phyloP scores from a whole-genome alignment of 2,888 invertebrate species.

The Hemithea aestivaria region DNA sequence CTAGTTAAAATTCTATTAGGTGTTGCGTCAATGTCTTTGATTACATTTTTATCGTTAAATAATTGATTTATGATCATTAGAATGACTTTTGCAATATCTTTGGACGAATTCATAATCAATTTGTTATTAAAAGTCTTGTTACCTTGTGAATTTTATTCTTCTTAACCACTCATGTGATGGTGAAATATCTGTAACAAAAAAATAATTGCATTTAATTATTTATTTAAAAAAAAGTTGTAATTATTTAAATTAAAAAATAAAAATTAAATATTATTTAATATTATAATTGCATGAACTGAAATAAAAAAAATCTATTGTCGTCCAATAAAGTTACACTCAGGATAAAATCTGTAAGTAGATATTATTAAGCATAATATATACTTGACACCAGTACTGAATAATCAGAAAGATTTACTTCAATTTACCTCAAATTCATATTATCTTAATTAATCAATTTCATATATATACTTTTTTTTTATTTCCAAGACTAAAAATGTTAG shows the following conservation, averaged over 20 bases:
- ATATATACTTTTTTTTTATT: no score
- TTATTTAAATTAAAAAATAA: not conserved
- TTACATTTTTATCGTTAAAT: conserved; percentile 41
- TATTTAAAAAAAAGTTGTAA: not conserved
- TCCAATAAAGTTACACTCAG: no score
- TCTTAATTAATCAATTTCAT: no score
- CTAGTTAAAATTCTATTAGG: not conserved
- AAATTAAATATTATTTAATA: not conserved
- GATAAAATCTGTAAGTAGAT: no score
- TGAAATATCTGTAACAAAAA: conserved; percentile 62
- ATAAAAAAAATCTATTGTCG: no score
- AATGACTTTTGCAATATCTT: conserved; percentile 36
- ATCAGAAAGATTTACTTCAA: no score
- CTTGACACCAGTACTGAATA: no score
- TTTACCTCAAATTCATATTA: no score
- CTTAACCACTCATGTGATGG: conserved; percentile 50
- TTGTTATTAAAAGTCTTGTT: conserved; percentile 20
- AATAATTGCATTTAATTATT: conserved; percentile 25
- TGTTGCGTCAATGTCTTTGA: conserved; percentile 24
- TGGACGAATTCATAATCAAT: conserved; percentile 32
- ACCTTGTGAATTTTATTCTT: conserved; percentile 66
- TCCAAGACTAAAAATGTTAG: no score
- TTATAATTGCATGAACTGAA: no score
- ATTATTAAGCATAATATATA: no score
- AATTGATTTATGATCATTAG: conserved; percentile 47